A percentile compares a stretch with the other conserved stretches of the same genome.
phyloP scores from a whole-genome alignment of 53 echinoderm and acorn worm species.

The Holothuria scabra region DNA sequence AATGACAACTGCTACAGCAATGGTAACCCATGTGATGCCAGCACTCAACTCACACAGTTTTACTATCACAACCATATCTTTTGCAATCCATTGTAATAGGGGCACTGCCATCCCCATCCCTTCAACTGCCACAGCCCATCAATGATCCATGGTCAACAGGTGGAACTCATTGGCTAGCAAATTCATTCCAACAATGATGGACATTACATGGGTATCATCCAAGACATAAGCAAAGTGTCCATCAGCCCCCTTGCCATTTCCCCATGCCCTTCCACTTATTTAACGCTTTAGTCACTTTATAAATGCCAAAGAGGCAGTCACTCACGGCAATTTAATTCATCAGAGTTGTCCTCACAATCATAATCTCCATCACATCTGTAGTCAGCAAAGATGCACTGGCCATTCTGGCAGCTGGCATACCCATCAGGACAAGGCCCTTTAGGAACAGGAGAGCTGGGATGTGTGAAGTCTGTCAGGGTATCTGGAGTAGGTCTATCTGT shows the following conservation, averaged over 20 bases:
- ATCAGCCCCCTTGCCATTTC: too few species aligned
- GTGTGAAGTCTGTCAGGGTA: not conserved
- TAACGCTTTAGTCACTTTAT: too few species aligned
- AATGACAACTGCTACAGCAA: too few species aligned
- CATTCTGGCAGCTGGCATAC: conserved; percentile 56
- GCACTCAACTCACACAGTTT: not conserved
- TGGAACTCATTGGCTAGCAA: too few species aligned
- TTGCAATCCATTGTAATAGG: too few species aligned
- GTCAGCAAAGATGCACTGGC: conserved; percentile 58
- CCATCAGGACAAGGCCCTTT: not conserved
- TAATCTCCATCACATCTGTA: conserved; percentile 72
- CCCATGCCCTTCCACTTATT: too few species aligned
- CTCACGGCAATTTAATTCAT: conserved; percentile 70
- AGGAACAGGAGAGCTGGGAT: conserved; percentile 3
- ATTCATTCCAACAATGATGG: not conserved
- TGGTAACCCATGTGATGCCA: not conserved
- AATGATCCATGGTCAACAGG: too few species aligned
- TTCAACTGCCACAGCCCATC: too few species aligned
- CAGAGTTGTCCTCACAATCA: conserved; percentile 71
- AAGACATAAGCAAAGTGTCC: too few species aligned
- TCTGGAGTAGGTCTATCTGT: too few species aligned
- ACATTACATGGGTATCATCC: too few species aligned
- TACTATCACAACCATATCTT: not conserved
- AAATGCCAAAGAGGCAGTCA: not conserved
- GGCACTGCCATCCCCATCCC: too few species aligned